A percentile compares a stretch with the other conserved stretches of the same genome.
These are phyloP conservation scores for Carollia perspicillata DNA, from an alignment of 2,113 vertebrate species.

Conservation along the genomic window DNA sequence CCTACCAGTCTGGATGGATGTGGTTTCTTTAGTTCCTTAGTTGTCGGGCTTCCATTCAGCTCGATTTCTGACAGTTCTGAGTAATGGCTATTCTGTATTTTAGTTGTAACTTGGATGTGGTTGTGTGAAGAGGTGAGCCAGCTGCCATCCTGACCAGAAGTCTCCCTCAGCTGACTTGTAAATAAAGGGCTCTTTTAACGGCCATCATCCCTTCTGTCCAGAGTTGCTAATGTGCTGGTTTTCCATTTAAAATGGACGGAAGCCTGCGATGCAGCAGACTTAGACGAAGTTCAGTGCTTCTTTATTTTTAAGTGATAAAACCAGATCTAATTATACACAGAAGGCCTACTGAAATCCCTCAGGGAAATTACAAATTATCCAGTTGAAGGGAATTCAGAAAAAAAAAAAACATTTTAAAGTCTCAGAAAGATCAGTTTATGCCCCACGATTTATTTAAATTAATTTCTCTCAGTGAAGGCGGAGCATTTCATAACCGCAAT, in stretches of 20 bases:
- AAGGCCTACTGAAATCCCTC: constrained; percentile 49
- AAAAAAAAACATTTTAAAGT: constrained; percentile 17
- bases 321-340: constrained; percentile 56
- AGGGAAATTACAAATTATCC: constrained; percentile 61
- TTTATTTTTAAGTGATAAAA: constrained; percentile 38
- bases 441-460: constrained; percentile 36
- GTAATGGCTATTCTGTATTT: too few species aligned
- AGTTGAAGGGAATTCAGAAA: constrained; percentile 35
- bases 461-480: constrained; percentile 54
- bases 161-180: too few species aligned
- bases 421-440: constrained; percentile 52
- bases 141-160: too few species aligned
- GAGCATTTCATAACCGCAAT: background rate
- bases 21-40: too few species aligned
- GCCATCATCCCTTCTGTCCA: background rate
- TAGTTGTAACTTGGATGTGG: too few species aligned
- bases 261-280: constrained; percentile 29
- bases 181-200: background rate
- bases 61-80: too few species aligned
- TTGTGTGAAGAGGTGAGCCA: too few species aligned
- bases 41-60: too few species aligned
- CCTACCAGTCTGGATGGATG: too few species aligned
- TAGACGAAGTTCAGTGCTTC: background rate
- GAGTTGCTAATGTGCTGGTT: background rate
- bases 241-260: constrained; percentile 62